Evolutionary conservation across 2,888 invertebrate species (phyloP).

Genomic region (Oxyteleia sp.): DNA sequence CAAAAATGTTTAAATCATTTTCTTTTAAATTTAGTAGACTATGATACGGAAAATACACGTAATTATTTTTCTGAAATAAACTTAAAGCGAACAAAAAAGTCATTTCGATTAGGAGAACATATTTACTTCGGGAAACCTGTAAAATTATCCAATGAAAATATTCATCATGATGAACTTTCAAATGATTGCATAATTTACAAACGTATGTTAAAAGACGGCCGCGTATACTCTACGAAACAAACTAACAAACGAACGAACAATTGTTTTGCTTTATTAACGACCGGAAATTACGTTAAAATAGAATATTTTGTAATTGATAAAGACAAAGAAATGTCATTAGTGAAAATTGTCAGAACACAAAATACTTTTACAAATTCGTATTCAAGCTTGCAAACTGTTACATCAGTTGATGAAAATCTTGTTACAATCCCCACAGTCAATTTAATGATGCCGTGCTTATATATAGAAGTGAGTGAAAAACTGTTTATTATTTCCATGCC

Average conservation of each 20-base stretch:
- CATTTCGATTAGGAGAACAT: not conserved
- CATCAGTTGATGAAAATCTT: too few relatives aligned
- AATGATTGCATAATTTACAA: not conserved
- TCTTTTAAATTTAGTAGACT: constrained; percentile 9
- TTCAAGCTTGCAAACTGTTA: too few relatives aligned
- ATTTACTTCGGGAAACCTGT: not conserved
- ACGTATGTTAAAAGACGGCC: constrained; percentile 1
- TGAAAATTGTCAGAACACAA: too few relatives aligned
- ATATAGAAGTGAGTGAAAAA: too few relatives aligned
- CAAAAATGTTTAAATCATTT: constrained; percentile 19
- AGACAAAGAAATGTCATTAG: too few relatives aligned
- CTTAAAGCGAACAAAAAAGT: not conserved
- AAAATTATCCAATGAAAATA: not conserved
- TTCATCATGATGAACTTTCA: not conserved
- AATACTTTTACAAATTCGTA: too few relatives aligned
- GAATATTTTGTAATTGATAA: constrained; percentile 12
- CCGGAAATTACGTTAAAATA: not conserved
- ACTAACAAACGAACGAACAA: constrained; percentile 8
- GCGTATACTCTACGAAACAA: constrained; percentile 9
- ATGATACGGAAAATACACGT: too few relatives aligned
- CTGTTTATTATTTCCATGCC: too few relatives aligned
- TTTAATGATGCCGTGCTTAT: too few relatives aligned
- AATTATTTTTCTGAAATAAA: constrained; percentile 16
- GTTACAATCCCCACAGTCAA: too few relatives aligned
- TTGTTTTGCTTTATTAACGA: not conserved